Evolutionary conservation across 2,888 invertebrate genomes (phyloP), one percentile per base, ranked within the genome.

Genomic region (Drosophila mulleri): DNA sequence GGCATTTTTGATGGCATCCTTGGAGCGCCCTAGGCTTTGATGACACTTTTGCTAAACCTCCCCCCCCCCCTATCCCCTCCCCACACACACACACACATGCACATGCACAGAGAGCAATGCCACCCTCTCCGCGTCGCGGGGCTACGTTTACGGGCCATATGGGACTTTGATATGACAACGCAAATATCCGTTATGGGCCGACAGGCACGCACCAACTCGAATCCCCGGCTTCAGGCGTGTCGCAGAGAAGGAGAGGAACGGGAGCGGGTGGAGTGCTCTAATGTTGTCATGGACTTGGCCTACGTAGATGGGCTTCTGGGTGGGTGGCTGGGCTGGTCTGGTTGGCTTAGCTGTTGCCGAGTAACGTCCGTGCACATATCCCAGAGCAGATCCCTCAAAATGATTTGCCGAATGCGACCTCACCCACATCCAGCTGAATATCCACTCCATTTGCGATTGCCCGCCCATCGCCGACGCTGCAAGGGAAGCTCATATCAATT

Each of bases 141-240:
- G 29, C 41, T 62, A 42, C 86, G 83, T 91, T 91, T 91, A 92
- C 91, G 90, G 91, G 90, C 89, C 92, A 92, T 92, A 92, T 92
- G 92, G 92, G 92, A 92, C 90, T 91, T 86, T 91, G 92, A 91
- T 92, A 90, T 91, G 92, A 91, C 91, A 91, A 88, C 89, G 90
- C 90, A 92, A 92, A 86, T 86, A 88, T 86, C 86, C 86, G 90
- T 80, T 86, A 77, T 88, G 90, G 84, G 75, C 76, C 89, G 73
- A 78, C 75, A 76, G 75, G 79, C 84, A 85, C 89, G 88, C 88
- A 89, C 85, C 85, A 75, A 65, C 45, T 64, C 71, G 76, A 71
- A 71, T 75, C 70, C 58, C 35, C 45, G 12, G 20, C 59, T 41
- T 35, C 32, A n/a, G 23, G 37, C 14, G 50, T 14, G 29, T 7